Evolutionary conservation across 2,888 invertebrate species (phyloP).

Genomic region (Hypercompe scribonia): DNA sequence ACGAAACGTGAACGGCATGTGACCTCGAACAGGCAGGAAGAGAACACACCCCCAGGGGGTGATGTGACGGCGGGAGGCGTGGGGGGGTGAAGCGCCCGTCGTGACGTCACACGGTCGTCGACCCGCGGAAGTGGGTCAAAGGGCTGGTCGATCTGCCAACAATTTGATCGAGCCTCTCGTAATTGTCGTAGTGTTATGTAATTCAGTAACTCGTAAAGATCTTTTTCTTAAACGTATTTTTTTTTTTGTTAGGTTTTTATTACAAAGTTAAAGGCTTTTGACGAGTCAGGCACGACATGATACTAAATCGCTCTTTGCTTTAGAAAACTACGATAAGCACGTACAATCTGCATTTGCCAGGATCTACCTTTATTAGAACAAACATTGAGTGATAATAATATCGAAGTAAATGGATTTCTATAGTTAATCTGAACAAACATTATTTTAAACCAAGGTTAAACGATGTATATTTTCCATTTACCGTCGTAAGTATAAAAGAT

Average conservation of each 20-base stretch:
- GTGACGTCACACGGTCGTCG: constrained; percentile 85
- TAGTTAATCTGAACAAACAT: constrained; percentile 5
- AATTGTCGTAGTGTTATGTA: constrained; percentile 56
- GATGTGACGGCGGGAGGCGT: constrained; percentile 61
- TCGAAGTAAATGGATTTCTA: constrained; percentile 2
- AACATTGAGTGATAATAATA: constrained; percentile 16
- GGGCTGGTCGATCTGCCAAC: constrained; percentile 73
- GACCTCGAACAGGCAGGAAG: constrained; percentile 75
- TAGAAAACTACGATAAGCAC: constrained; percentile 19
- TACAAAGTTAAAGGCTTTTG: constrained; percentile 5
- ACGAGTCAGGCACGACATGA: constrained; percentile 4
- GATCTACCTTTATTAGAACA: constrained; percentile 1
- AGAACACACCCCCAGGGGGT: constrained; percentile 76
- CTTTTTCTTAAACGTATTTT: background rate
- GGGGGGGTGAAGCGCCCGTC: constrained; percentile 58
- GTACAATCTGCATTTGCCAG: constrained; percentile 18
- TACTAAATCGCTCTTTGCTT: constrained; percentile 17
- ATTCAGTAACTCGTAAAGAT: constrained; percentile 42
- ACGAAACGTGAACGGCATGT: constrained; percentile 70
- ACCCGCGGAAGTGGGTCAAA: constrained; percentile 82
- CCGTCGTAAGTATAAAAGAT: background rate
- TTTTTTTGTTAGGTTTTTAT: background rate
- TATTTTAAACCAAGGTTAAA: background rate
- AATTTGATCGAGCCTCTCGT: constrained; percentile 60
- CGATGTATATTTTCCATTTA: background rate